Evolutionary conservation across 2,113 vertebrate genomes (phyloP).

Genomic region (Lagenorhynchus albirostris): DNA sequence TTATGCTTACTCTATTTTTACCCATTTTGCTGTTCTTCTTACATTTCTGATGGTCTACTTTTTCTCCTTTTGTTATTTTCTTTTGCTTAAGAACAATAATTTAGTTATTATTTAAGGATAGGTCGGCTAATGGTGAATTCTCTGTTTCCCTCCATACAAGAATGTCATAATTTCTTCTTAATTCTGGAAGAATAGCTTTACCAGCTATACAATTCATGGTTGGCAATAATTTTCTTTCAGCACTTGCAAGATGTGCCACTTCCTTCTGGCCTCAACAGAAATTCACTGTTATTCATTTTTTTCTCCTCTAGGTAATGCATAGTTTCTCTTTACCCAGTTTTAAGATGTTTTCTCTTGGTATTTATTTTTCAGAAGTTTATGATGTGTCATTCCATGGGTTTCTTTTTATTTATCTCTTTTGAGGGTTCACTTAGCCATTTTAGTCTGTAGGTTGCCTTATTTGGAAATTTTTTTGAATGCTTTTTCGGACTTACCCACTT

Average conservation of each 20-base stretch:
- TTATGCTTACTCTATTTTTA: background rate
- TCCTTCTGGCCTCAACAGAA: background rate
- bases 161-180: background rate
- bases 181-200: background rate
- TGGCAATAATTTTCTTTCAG: background rate
- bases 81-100: background rate
- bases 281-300: background rate
- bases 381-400: background rate
- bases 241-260: background rate
- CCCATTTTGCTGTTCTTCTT: background rate
- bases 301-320: background rate
- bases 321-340: background rate
- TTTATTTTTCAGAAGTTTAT: background rate
- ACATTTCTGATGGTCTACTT: background rate
- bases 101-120: background rate
- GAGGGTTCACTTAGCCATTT: background rate
- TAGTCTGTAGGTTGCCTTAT: background rate
- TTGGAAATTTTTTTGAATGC: background rate
- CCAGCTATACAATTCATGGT: background rate
- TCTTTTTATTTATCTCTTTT: background rate
- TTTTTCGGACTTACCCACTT: background rate
- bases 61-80: background rate
- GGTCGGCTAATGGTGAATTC: background rate
- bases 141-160: background rate
- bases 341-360: background rate